Evolutionary conservation across 2,888 invertebrate genomes (phyloP), one percentile per base, ranked within the genome.

Genomic region (Polydrusus pterygomalis): DNA sequence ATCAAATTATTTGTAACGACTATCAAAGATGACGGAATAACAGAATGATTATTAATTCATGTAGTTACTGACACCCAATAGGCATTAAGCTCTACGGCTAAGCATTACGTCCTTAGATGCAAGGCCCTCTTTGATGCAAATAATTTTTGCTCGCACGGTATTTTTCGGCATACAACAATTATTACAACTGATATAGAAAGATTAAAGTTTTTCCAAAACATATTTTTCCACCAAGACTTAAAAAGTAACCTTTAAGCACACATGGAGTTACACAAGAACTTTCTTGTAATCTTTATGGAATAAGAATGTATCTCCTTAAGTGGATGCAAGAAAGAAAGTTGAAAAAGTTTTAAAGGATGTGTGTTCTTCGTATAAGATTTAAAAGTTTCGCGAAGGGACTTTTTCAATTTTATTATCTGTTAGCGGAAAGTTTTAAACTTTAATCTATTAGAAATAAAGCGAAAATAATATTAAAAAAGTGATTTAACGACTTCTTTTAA

Each of bases 241-340:
- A 17, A 72, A 74, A 74, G 30, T 74, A 38, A 73, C 54, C 67
- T 74, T n/a, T 63, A 62, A 62, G 64, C 56, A 62, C 70, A 75
- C 30, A 60, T 70, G 82, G 80, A 79, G 75, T 80, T 83, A 83
- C 82, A 82, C 83, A 82, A 82, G 81, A 76, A 77, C 70, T 78
- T 76, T 77, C 83, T 77, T 83, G 84, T 86, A 86, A 86, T 86
- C 85, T 85, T 86, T 86, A 86, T 86, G 83, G 85, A 85, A 85
- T 84, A 86, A 84, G 84, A 82, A 83, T 85, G 85, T 85, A 72
- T 76, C 76, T 70, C n/a, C 67, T 75, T 58, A 60, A 75, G 70
- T 65, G 75, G 67, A 54, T 75, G 70, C 60, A 75, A 54, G 47
- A 64, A 70, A 49, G 60, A 70, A 38, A 70, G 58, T 75, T 65